A percentile compares a stretch with the other conserved stretches of the same genome.
Conservation (phyloP, 1,140 invertebrate genomes). For the Druon quercuslanigerum region DNA sequence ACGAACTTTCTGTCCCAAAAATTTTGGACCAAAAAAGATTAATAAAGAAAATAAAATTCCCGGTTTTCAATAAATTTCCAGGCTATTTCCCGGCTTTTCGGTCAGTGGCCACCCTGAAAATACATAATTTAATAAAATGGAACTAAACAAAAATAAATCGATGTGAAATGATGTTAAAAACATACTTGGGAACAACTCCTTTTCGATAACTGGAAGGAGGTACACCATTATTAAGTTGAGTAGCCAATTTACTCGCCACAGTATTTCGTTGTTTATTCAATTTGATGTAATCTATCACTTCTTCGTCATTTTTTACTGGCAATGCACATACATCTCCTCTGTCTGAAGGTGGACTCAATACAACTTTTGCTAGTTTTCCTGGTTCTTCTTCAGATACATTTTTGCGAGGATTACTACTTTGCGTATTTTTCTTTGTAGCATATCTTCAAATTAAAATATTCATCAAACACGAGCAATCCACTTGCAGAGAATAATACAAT, state of each 20-base stretch:
- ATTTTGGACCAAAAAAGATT: no score
- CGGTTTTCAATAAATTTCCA: no score
- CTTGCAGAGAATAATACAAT: constrained; percentile 32
- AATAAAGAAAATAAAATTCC: background rate
- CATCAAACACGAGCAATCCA: constrained; percentile 5
- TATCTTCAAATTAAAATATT: constrained; percentile 37
- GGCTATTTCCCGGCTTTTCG: background rate
- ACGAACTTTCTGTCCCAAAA: no score
- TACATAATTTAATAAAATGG: no score
- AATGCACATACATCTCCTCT: constrained; percentile 30
- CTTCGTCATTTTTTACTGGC: constrained; percentile 37
- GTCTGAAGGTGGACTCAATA: constrained; percentile 11
- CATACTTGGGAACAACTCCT: constrained; percentile 73
- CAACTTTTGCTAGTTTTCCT: background rate
- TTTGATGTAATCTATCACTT: constrained; percentile 49
- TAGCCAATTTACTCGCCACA: constrained; percentile 54
- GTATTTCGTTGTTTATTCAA: constrained; percentile 54
- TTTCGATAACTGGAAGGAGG: constrained; percentile 63
- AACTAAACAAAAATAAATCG: background rate
- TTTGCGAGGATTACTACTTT: constrained; percentile 11
- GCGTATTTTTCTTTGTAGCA: constrained; percentile 41
- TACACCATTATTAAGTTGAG: constrained; percentile 55
- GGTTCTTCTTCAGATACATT: no score
- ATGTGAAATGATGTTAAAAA: background rate
- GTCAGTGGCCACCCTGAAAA: background rate